Evolutionary conservation across 1,140 invertebrate genomes (phyloP).

Genomic region (Musca domestica): DNA sequence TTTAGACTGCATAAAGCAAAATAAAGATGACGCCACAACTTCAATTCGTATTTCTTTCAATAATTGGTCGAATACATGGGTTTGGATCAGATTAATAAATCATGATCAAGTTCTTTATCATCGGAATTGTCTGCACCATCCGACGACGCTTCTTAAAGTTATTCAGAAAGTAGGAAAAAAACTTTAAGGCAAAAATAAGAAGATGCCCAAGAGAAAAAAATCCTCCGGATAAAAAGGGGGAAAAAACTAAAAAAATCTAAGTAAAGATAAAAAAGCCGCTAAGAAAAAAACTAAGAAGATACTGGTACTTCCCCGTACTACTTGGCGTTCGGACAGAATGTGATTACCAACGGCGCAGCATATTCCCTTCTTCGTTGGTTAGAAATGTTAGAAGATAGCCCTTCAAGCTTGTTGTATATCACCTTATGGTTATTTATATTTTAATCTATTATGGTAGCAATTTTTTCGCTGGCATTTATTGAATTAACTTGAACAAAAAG

Average conservation of each 20-base stretch:
- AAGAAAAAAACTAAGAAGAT: constrained; percentile 25
- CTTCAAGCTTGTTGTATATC: no score
- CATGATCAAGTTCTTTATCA: constrained; percentile 28
- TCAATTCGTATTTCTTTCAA: constrained; percentile 95
- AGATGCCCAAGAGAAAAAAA: constrained; percentile 26
- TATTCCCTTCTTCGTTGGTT: no score
- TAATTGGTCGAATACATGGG: constrained; percentile 97
- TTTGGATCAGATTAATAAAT: constrained; percentile 81
- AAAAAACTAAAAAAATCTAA: constrained; percentile 10
- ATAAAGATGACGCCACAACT: constrained; percentile 96
- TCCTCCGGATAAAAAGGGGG: constrained; percentile 26
- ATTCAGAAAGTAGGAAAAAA: background rate
- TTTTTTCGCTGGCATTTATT: no score
- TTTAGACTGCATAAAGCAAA: constrained; percentile 89
- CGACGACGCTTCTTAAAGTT: background rate
- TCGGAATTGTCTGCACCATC: no score
- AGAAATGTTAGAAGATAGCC: no score
- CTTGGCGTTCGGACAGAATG: no score
- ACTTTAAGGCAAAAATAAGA: constrained; percentile 22
- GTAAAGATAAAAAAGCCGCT: constrained; percentile 29
- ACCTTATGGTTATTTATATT: no score
- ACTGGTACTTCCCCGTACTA: no score
- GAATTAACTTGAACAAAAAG: no score
- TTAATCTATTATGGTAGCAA: no score
- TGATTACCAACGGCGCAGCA: no score